Percentiles rank a stretch among this genome's conserved stretches.
Conservation (phyloP, 2,888 invertebrate genomes). For the Scaptomyza cyrtandrae region DNA sequence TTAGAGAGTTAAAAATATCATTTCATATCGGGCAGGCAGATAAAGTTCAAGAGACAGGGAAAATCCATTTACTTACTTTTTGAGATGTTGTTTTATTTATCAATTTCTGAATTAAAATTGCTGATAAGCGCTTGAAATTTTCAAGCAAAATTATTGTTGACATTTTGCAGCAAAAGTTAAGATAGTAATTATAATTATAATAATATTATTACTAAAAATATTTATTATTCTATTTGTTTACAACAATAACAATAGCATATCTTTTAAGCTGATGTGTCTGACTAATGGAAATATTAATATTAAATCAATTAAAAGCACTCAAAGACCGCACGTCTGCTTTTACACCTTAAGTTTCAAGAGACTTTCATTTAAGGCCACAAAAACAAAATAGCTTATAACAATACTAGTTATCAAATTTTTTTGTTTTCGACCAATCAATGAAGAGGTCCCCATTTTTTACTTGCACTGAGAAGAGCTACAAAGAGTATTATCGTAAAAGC, state of each 20-base stretch:
- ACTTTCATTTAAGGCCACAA: no score
- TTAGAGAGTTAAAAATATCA: background rate
- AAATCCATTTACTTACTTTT: conserved; percentile 12
- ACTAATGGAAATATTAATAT: background rate
- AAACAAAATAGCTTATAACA: no score
- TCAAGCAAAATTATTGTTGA: no score
- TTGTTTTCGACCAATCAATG: background rate
- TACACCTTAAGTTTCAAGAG: no score
- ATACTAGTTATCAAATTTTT: background rate
- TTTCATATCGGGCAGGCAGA: background rate
- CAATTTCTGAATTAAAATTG: conserved; percentile 2
- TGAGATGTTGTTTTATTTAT: conserved; percentile 1
- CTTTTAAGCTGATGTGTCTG: background rate
- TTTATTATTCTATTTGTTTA: background rate
- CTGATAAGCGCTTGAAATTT: background rate
- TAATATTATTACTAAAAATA: background rate
- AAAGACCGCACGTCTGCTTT: background rate
- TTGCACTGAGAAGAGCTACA: background rate
- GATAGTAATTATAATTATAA: background rate
- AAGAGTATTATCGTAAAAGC: conserved; percentile 14
- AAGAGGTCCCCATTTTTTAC: conserved; percentile 1
- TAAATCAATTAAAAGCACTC: conserved; percentile 29
- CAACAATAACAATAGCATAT: no score
- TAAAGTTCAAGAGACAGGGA: conserved; percentile 29
- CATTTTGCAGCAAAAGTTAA: no score